phyloP scores from a whole-genome alignment of 2,888 invertebrate genomes.

The Terebella lapidaria region DNA sequence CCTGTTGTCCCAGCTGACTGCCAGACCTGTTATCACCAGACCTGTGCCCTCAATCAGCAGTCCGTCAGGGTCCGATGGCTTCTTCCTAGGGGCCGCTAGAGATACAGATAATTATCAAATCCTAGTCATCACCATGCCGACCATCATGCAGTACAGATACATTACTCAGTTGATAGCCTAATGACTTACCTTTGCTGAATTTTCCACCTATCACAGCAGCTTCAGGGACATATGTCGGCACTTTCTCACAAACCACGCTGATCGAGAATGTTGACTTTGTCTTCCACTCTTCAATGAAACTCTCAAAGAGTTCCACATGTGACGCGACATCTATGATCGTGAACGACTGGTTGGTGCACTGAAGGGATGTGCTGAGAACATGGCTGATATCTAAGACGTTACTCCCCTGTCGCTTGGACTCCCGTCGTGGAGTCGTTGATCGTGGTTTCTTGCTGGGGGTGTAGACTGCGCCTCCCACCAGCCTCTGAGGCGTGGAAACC shows the following conservation, averaged over 20 bases:
- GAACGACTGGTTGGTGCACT: slow-evolving; percentile 27
- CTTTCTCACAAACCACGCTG: slow-evolving; percentile 49
- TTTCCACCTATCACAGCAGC: slow-evolving; percentile 38
- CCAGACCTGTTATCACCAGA: slow-evolving; percentile 33
- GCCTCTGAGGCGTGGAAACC: slow-evolving; percentile 9
- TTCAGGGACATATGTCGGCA: slow-evolving; percentile 7
- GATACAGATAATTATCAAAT: no score
- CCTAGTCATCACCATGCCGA: no score
- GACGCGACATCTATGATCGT: slow-evolving; percentile 50
- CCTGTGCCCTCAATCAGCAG: not conserved
- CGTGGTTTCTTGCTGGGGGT: slow-evolving; percentile 6
- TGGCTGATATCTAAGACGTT: not conserved
- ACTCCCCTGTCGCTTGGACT: not conserved
- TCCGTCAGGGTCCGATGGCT: not conserved
- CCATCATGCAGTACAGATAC: not conserved
- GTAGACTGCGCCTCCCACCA: slow-evolving; percentile 6
- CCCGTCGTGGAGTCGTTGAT: not conserved
- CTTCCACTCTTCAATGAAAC: slow-evolving; percentile 48
- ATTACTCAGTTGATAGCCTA: no score
- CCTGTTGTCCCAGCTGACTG: slow-evolving; percentile 48
- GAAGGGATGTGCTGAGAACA: not conserved
- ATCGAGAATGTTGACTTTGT: slow-evolving; percentile 40
- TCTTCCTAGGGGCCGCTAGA: not conserved
- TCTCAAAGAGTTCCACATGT: slow-evolving; percentile 38
- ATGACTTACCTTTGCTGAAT: slow-evolving; percentile 32